These are phyloP conservation scores for Lepidurus arcticus DNA, from an alignment of 1,140 invertebrate genomes.

Conservation along the genomic window DNA sequence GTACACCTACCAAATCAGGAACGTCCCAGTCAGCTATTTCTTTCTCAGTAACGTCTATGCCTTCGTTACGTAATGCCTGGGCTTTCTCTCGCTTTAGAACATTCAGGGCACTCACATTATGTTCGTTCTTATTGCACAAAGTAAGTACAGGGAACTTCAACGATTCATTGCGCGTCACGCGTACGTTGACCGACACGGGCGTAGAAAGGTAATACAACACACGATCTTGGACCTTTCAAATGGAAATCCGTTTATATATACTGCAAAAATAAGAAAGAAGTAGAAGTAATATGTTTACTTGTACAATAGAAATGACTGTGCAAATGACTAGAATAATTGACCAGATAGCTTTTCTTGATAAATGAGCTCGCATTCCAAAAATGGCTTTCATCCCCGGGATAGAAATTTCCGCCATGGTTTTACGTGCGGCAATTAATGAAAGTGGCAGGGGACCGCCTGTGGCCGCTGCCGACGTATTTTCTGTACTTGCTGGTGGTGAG, in stretches of 20 bases:
- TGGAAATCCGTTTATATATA: neutral
- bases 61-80: neutral
- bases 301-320: conserved; percentile 23
- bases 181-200: conserved; percentile 39
- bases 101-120: conserved; percentile 35
- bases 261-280: neutral
- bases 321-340: conserved; percentile 29
- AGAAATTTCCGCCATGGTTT: conserved; percentile 34
- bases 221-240: conserved; percentile 34
- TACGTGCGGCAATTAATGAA: conserved; percentile 23
- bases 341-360: conserved; percentile 29
- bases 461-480: neutral
- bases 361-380: conserved; percentile 13
- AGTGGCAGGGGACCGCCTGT: neutral
- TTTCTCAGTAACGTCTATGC: neutral
- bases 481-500: neutral
- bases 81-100: neutral
- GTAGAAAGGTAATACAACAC: conserved; percentile 34
- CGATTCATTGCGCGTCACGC: conserved; percentile 38
- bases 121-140: conserved; percentile 39
- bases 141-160: conserved; percentile 38
- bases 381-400: conserved; percentile 33
- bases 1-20: conserved; percentile 30
- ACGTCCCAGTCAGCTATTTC: conserved; percentile 21
- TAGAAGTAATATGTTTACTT: conserved; percentile 16